phyloP scores from a whole-genome alignment of 2,888 invertebrate genomes.

The Pachycephus smyrnensis region DNA sequence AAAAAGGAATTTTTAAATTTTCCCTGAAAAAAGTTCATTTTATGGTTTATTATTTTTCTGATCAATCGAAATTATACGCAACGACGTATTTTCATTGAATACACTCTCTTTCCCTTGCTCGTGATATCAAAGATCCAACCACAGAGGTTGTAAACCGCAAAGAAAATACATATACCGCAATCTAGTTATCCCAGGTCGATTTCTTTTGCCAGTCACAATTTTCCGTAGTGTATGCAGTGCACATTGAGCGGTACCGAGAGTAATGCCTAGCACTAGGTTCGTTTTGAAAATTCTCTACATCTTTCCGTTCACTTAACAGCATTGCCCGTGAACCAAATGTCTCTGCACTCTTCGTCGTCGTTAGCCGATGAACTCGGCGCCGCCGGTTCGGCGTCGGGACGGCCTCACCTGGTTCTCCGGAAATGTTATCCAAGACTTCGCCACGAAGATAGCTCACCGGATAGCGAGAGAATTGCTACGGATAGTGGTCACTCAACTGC shows the following conservation, averaged over 20 bases:
- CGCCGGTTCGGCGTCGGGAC: conserved; percentile 59
- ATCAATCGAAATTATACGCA: background rate
- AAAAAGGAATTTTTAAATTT: background rate
- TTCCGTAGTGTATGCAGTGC: background rate
- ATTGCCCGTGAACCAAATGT: conserved; percentile 30
- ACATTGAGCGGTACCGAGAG: background rate
- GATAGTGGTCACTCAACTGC: conserved; percentile 94
- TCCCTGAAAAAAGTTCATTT: background rate
- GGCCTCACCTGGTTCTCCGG: conserved; percentile 58
- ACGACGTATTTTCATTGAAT: background rate
- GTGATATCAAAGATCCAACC: conserved; percentile 6
- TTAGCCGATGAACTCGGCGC: conserved; percentile 78
- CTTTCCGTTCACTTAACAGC: conserved; percentile 27
- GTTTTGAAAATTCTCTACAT: background rate
- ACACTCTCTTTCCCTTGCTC: background rate
- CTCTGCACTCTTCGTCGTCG: conserved; percentile 41
- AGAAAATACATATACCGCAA: background rate
- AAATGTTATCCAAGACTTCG: conserved; percentile 58
- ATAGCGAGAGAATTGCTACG: conserved; percentile 85
- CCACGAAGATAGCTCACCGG: conserved; percentile 86
- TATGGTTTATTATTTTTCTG: background rate
- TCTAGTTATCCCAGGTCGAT: background rate
- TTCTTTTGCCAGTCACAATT: background rate
- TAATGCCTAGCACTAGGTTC: background rate
- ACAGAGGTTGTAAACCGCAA: conserved; percentile 1